phyloP scores from a whole-genome alignment of 1,140 invertebrate species.

The Pseudomyrmex flavicornis region DNA sequence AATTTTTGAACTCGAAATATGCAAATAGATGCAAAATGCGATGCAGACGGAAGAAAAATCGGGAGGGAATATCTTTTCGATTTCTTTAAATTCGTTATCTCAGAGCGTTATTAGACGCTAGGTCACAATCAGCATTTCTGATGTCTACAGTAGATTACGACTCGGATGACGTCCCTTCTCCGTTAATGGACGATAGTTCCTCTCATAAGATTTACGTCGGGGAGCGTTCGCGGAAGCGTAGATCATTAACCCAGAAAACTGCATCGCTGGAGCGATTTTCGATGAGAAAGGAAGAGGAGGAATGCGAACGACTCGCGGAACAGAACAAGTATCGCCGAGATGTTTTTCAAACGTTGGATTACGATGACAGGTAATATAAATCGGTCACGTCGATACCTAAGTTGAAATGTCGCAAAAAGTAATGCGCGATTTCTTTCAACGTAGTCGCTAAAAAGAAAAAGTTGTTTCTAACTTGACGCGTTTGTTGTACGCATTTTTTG shows the following conservation, averaged over 20 bases:
- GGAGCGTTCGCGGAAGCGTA: conserved; percentile 66
- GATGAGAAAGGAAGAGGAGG: conserved; percentile 50
- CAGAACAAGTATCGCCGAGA: conserved; percentile 33
- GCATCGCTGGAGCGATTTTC: conserved; percentile 59
- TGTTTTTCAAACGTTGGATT: conserved; percentile 49
- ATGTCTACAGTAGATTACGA: conserved; percentile 71
- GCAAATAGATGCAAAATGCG: no score
- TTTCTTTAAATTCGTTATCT: not conserved
- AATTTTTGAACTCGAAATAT: no score
- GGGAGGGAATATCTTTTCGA: no score
- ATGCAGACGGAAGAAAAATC: no score
- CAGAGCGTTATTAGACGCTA: not conserved
- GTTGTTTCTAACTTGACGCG: no score
- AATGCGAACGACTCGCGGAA: conserved; percentile 49
- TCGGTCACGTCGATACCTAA: no score
- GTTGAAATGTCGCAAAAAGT: no score
- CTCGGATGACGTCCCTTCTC: conserved; percentile 44
- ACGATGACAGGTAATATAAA: conserved; percentile 56
- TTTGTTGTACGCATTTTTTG: no score
- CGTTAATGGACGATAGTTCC: conserved; percentile 68
- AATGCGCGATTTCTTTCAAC: no score
- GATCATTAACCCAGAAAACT: conserved; percentile 71
- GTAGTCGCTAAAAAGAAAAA: no score
- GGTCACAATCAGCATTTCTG: conserved; percentile 2
- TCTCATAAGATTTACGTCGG: conserved; percentile 70